Base-by-base conservation (phyloP, 1,140 invertebrate species). In the Scaptodrosophila lebanonensis region DNA sequence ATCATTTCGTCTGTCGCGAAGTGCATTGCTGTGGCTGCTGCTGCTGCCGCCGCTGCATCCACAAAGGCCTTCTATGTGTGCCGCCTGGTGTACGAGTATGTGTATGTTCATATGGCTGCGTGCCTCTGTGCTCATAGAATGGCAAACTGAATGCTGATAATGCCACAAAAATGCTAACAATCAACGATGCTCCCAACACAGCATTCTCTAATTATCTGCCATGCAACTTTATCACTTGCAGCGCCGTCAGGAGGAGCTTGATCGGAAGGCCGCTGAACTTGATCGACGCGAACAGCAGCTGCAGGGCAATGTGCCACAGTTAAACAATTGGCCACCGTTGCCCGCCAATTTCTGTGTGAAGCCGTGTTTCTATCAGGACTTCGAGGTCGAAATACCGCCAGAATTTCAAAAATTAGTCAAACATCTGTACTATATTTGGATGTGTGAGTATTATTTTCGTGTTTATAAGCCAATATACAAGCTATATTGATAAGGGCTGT, bases 301-400 rank as follows among this genome's bases (percentile, higher is more conserved):
- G 48, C 88, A 86, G 47, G 86, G 86, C n/a, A 89, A 92, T 44
- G 92, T 92, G 66, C 88, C 90, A 89, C 91, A 95, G 64, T 91
- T 93, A 82, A 98, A 99, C 86, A 99, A 99, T 89, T 99, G 97
- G 97, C 98, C 98, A 2, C 98, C 98, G 8, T 86, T 99, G 49
- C 98, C 98, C 3, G 91, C 94, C 22, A 93, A 93, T 66, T 97
- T 93, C 67, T 97, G 95, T 76, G 91, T 98, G 42, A 95, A 98
- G 83, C 98, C 98, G 1, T 99, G 98, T 88, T 99, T 99, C 88
- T 99, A 99, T 89, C 98, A 99, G 90, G 98, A 99, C 87, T 99
- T 99, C 64, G 95, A 97, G 88, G 94, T 99, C n/a, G 98, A 99
- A 87, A 99, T 99, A 88, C 97, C 97, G 12, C 88, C 96, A 39